Evolutionary conservation across 2,113 vertebrate genomes (phyloP).

Genomic region (Nesogale talazaci): DNA sequence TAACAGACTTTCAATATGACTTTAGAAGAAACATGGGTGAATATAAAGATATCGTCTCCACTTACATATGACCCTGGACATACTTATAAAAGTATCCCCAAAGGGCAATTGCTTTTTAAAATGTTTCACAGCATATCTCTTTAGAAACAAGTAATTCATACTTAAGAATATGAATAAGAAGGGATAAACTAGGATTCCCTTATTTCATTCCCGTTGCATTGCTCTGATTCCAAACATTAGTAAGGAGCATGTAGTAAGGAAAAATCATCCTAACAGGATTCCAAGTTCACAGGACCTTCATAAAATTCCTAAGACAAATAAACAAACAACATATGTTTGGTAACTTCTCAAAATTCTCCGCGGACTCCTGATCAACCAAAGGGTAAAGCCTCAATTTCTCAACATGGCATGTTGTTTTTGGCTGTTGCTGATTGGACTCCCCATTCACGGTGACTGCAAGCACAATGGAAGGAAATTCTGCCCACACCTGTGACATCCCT

Average conservation of each 20-base stretch:
- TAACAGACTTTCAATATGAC: no score
- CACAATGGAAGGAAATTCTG: background rate
- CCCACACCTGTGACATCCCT: background rate
- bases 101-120: background rate
- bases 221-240: background rate
- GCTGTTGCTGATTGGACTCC: background rate
- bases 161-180: background rate
- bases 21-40: background rate
- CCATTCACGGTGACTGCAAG: background rate
- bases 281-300: background rate
- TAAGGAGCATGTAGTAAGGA: background rate
- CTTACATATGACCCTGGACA: background rate
- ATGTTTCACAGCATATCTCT: background rate
- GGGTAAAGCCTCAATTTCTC: background rate
- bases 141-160: background rate
- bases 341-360: conserved; percentile 23
- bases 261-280: background rate
- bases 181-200: background rate
- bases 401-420: background rate
- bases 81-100: background rate
- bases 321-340: background rate
- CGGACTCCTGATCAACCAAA: background rate
- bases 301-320: conserved; percentile 12
- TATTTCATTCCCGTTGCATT: background rate
- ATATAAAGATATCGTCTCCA: background rate